phyloP scores from a whole-genome alignment of 2,797 vertebrate genomes.

The Microchirus variegatus region DNA sequence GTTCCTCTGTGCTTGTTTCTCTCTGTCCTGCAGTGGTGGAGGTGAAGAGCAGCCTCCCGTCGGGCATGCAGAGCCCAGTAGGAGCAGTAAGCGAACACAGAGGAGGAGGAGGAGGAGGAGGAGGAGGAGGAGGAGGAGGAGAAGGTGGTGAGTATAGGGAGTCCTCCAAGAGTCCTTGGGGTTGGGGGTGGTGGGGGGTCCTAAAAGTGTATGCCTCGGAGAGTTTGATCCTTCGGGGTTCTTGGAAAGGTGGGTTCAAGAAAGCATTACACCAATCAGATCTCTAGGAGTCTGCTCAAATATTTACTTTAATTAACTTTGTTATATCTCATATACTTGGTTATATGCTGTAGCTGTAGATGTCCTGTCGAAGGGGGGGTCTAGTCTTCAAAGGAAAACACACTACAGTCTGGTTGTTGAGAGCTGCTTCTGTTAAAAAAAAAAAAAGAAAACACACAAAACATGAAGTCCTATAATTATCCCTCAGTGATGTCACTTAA shows the following conservation, averaged over 20 bases:
- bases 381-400: too few species aligned
- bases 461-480: too few species aligned
- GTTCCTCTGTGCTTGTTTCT: constrained; percentile 4
- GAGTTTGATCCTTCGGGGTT: background rate
- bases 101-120: constrained; percentile 72
- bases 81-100: constrained; percentile 75
- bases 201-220: background rate
- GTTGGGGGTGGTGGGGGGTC: background rate
- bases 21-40: constrained; percentile 77
- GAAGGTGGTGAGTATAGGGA: constrained; percentile 50
- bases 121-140: constrained; percentile 63
- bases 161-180: constrained; percentile 37
- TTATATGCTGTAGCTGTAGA: too few species aligned
- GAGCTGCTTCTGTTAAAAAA: too few species aligned
- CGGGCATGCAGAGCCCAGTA: constrained; percentile 88
- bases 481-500: too few species aligned
- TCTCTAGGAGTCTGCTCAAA: too few species aligned
- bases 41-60: constrained; percentile 87
- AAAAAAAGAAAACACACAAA: too few species aligned
- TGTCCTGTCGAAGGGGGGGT: too few species aligned
- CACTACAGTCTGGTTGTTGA: too few species aligned
- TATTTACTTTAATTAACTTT: too few species aligned
- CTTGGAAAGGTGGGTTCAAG: background rate
- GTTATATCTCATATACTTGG: too few species aligned
- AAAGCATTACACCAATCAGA: background rate